These are phyloP conservation scores for Ectropis crepuscularia DNA, from an alignment of 2,888 invertebrate genomes.

Conservation along the genomic window DNA sequence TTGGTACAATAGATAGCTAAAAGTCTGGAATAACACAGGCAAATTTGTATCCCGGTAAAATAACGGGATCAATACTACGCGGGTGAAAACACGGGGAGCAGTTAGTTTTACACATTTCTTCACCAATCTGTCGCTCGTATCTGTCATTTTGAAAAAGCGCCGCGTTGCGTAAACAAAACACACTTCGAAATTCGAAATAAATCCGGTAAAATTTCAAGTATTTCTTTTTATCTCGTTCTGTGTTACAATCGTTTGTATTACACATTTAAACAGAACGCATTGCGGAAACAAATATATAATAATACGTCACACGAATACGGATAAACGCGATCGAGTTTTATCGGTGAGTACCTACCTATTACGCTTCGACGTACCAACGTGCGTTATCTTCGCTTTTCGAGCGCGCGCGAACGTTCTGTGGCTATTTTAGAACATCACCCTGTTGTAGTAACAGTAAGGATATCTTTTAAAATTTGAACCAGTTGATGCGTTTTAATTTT, in stretches of 20 bases:
- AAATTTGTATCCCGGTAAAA: too few relatives aligned
- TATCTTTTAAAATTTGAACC: not conserved
- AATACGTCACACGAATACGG: conserved; percentile 21
- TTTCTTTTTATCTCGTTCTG: not conserved
- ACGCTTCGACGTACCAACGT: conserved; percentile 55
- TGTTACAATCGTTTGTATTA: conserved; percentile 6
- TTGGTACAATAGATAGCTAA: too few relatives aligned
- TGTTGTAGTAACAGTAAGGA: conserved; percentile 18
- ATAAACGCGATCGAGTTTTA: conserved; percentile 35
- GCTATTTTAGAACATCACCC: conserved; percentile 60
- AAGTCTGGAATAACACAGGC: too few relatives aligned
- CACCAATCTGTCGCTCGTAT: too few relatives aligned
- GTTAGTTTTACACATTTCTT: too few relatives aligned
- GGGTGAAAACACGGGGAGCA: too few relatives aligned
- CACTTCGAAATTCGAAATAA: too few relatives aligned
- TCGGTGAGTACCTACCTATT: conserved; percentile 33
- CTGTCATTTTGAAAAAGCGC: too few relatives aligned
- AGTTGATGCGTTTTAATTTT: not conserved
- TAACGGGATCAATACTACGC: too few relatives aligned
- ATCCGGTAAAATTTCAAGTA: not conserved
- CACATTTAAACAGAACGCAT: conserved; percentile 24
- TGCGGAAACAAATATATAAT: conserved; percentile 28
- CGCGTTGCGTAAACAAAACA: too few relatives aligned
- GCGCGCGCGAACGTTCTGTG: conserved; percentile 51
- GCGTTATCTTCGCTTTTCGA: conserved; percentile 60